These are phyloP conservation scores for Lysiphlebus fabarum DNA, from an alignment of 1,140 invertebrate genomes.

Conservation along the genomic window DNA sequence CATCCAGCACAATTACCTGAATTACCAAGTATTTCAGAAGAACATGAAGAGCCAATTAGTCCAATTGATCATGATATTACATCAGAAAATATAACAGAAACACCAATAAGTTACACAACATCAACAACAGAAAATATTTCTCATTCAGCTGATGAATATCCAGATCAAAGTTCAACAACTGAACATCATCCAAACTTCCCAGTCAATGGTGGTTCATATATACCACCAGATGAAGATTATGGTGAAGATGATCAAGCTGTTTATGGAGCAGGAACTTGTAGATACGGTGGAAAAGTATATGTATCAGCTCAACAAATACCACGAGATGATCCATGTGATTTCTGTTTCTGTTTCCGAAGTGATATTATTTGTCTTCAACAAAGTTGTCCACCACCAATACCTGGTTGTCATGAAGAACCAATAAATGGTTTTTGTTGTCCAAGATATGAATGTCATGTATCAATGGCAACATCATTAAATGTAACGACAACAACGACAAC, in stretches of 20 bases:
- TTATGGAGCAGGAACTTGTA: constrained; percentile 83
- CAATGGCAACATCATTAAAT: constrained; percentile 74
- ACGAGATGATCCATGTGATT: constrained; percentile 89
- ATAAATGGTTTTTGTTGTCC: constrained; percentile 93
- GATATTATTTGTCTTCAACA: constrained; percentile 94
- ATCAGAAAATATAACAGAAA: constrained; percentile 15
- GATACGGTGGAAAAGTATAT: constrained; percentile 87
- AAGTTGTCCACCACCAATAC: constrained; percentile 89
- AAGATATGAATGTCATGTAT: constrained; percentile 87
- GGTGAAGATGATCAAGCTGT: constrained; percentile 70
- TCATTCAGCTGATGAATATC: constrained; percentile 33
- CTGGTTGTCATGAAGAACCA: constrained; percentile 84
- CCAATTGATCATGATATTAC: constrained; percentile 12
- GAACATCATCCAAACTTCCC: constrained; percentile 48
- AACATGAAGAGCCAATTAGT: constrained; percentile 13
- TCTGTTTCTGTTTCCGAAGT: constrained; percentile 95
- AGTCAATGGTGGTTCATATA: constrained; percentile 36
- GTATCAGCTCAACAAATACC: constrained; percentile 93
- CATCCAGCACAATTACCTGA: constrained; percentile 16
- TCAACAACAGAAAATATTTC: constrained; percentile 10
- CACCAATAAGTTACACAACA: background rate
- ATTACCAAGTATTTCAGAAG: constrained; percentile 1
- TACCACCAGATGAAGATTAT: constrained; percentile 59
- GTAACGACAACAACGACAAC: constrained; percentile 80
- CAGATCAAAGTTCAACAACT: constrained; percentile 34